Evolutionary conservation across 2,888 invertebrate genomes (phyloP), one percentile per base, ranked within the genome.

Genomic region (Anarsia innoxiella): DNA sequence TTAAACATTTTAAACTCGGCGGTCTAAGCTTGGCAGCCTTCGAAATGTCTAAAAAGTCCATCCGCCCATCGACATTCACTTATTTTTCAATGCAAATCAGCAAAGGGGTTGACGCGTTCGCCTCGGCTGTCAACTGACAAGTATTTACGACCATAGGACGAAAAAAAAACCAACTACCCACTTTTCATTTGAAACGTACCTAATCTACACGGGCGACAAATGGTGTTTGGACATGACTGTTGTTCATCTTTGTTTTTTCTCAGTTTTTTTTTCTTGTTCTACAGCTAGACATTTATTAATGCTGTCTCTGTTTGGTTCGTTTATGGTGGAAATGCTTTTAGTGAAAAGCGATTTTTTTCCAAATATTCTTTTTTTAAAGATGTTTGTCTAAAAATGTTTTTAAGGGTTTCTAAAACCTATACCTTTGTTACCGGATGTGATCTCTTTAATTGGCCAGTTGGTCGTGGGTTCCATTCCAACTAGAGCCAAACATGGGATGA

Each of bases 161-260:
- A 62, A 68, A 66, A 71, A 74, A 66, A 68, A 67, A 59, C 56
- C 45, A 63, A 76, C 76, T 72, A 77, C 70, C 71, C 72, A 68
- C 78, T 78, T 77, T 75, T 79, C 77, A 79, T 77, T 79, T 76
- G 66, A 67, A 68, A 74, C 65, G 74, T 70, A n/a, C n/a, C n/a
- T n/a, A 79, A 79, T 78, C 78, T 77, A 79, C 73, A 25, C 58
- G 56, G 10, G 40, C 53, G 62, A 67, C 68, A 67, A 67, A 67
- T 77, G 77, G 66, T 59, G 56, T 68, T 71, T 59, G 75, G 77
- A 77, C 78, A 72, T 79, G 78, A 76, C 77, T 68, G 56, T 60
- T 48, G 57, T 61, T 45, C 38, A 37, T 32, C 40, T 41, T 30
- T 16, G 38, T 42, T 46, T 42, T 46, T 42, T 48, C 42, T 49